These are phyloP conservation scores for Neosilurus mollespiculum DNA, from an alignment of 2,797 vertebrate species.

Conservation along the genomic window DNA sequence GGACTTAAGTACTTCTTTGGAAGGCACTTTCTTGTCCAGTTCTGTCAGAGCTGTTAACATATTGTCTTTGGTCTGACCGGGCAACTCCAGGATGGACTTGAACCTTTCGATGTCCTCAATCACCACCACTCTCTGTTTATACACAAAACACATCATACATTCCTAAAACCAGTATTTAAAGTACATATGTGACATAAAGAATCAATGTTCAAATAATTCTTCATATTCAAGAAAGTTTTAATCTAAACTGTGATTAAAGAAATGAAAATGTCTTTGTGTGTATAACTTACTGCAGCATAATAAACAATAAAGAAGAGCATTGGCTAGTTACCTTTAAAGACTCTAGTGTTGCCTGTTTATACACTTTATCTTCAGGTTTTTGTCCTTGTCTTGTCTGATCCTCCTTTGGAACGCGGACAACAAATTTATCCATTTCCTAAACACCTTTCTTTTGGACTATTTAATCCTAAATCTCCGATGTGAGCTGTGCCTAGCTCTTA, in stretches of 20 bases:
- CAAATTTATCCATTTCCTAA: conserved; percentile 83
- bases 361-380: conserved; percentile 68
- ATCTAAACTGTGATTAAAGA: neutral
- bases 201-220: neutral
- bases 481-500: neutral
- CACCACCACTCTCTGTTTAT: conserved; percentile 97
- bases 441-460: no score
- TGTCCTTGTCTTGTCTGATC: conserved; percentile 59
- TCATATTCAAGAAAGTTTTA: neutral
- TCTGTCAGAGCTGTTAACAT: conserved; percentile 82
- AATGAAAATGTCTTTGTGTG: neutral
- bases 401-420: conserved; percentile 73
- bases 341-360: conserved; percentile 84
- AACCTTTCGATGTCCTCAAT: conserved; percentile 92
- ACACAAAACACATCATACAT: conserved; percentile 9
- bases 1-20: conserved; percentile 86
- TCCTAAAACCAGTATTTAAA: neutral
- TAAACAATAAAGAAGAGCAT: neutral
- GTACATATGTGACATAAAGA: no score
- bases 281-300: neutral
- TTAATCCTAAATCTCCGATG: no score
- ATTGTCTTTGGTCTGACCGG: conserved; percentile 84
- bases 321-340: conserved; percentile 77
- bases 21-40: conserved; percentile 94
- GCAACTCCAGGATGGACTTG: conserved; percentile 86